Conservation (phyloP, 2,797 vertebrate species). For the Leptodactylus fallax region DNA sequence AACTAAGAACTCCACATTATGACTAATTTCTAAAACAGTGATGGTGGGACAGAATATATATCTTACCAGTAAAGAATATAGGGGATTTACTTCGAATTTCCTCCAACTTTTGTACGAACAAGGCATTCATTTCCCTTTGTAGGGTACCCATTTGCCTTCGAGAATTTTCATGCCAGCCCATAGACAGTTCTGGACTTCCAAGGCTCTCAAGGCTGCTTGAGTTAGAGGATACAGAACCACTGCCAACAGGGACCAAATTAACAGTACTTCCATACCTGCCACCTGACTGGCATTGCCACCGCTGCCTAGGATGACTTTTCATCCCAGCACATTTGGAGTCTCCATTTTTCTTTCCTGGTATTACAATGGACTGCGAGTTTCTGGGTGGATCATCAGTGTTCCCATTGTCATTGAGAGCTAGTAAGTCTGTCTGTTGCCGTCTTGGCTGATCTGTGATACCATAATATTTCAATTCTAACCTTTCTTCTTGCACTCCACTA, state of each 20-base stretch:
- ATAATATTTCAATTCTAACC: constrained; percentile 70
- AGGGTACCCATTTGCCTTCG: constrained; percentile 88
- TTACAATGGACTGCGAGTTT: constrained; percentile 69
- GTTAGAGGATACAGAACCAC: constrained; percentile 79
- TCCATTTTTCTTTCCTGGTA: constrained; percentile 69
- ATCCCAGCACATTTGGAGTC: constrained; percentile 69
- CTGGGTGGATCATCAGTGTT: constrained; percentile 65
- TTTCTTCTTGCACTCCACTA: constrained; percentile 70
- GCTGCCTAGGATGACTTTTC: constrained; percentile 74
- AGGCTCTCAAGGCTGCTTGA: constrained; percentile 86
- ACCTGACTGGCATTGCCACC: constrained; percentile 72
- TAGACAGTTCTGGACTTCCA: constrained; percentile 80
- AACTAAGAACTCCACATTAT: constrained; percentile 41
- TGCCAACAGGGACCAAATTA: constrained; percentile 69
- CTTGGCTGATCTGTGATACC: constrained; percentile 69
- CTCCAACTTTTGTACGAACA: constrained; percentile 95
- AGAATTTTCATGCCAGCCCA: constrained; percentile 77
- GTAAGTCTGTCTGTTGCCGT: constrained; percentile 54
- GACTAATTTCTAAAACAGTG: constrained; percentile 64
- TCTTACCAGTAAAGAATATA: constrained; percentile 95
- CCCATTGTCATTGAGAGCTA: constrained; percentile 66
- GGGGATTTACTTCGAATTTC: constrained; percentile 94
- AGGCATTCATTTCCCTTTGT: constrained; percentile 95
- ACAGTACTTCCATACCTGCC: constrained; percentile 76
- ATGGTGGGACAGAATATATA: constrained; percentile 72